Conservation (phyloP, 2,888 invertebrate species). For the Syrista parreyssii region DNA sequence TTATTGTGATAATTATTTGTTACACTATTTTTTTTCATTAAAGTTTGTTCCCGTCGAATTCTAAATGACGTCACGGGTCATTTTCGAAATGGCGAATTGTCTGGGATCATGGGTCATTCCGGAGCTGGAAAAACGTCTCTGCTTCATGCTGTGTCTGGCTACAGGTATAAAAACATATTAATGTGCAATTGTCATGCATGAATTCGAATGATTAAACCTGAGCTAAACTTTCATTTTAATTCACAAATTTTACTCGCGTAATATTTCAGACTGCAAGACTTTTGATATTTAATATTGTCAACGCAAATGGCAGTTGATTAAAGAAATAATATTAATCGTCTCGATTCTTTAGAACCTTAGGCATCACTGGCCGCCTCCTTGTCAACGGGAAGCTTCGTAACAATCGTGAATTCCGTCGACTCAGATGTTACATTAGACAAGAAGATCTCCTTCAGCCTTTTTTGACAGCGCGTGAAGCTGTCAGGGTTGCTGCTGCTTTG, state of each 20-base stretch:
- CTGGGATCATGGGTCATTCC: slow-evolving; percentile 78
- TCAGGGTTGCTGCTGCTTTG: slow-evolving; percentile 81
- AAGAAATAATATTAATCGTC: neutral
- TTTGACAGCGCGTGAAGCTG: slow-evolving; percentile 79
- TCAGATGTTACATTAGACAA: slow-evolving; percentile 87
- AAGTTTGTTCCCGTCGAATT: slow-evolving; percentile 69
- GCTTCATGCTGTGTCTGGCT: slow-evolving; percentile 82
- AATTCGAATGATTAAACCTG: neutral
- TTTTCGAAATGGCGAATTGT: slow-evolving; percentile 74
- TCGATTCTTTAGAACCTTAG: slow-evolving; percentile 68
- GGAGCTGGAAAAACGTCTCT: slow-evolving; percentile 83
- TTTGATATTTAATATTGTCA: neutral
- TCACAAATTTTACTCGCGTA: slow-evolving; percentile 25
- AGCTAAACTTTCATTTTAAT: neutral
- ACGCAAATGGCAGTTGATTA: neutral
- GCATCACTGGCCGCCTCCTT: slow-evolving; percentile 75
- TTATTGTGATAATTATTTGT: neutral
- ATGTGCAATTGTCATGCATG: neutral
- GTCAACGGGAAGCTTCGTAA: slow-evolving; percentile 76
- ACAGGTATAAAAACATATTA: slow-evolving; percentile 68
- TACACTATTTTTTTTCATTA: slow-evolving; percentile 47
- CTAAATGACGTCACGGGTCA: slow-evolving; percentile 73
- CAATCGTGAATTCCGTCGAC: slow-evolving; percentile 74
- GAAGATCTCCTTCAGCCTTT: slow-evolving; percentile 80
- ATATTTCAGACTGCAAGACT: slow-evolving; percentile 27